Evolutionary conservation across 2,888 invertebrate species (phyloP), one percentile per base, ranked within the genome.

Genomic region (Callyntrura guangdongensis): DNA sequence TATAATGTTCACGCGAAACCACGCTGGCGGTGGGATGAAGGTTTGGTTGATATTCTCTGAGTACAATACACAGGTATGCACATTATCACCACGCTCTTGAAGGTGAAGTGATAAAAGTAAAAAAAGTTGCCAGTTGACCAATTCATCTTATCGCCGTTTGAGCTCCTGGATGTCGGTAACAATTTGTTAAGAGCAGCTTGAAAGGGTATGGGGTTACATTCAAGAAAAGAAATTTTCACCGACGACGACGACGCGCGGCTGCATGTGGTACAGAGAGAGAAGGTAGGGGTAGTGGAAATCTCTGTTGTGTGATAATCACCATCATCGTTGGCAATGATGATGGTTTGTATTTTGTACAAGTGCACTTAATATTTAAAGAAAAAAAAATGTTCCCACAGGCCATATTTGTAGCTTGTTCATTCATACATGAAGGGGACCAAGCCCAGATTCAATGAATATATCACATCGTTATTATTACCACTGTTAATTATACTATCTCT

Each of bases 391-490:
- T 36, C 81, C 81, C 61, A 59, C 45, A 36, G 81, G 81, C 36
- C 4, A 59, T 61, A 36, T 17, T 79, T 27, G 27, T 56, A 17
- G 25, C 64, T 64, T 17, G 64, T 45, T 36, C 14, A 20, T 45
- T 47, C 0, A 47, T 53, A 22, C 36, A 53, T 49, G 56, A 61
- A 59, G 8, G 81, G 59, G 17, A 36, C 59, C 81, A 61, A 74
- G 47, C 72, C 72, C 47, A 74, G 47, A 20, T 74, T 74, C 20
- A 20, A 74, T 3, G 72, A 74, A 74, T 74, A 74, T 74, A 74
- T 74, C 72, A 74, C 72, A 49, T 74, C 72, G 47, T 74, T 74
- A 45, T 45, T 45, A 72, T 72, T 72, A 45, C 27, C 27, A 72
- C 45, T 74, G 72, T 47, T 74, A 47, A 74, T 45, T 49, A 74